Base-by-base conservation (phyloP, 2,888 invertebrate species). In the Euplagia quadripunctaria region DNA sequence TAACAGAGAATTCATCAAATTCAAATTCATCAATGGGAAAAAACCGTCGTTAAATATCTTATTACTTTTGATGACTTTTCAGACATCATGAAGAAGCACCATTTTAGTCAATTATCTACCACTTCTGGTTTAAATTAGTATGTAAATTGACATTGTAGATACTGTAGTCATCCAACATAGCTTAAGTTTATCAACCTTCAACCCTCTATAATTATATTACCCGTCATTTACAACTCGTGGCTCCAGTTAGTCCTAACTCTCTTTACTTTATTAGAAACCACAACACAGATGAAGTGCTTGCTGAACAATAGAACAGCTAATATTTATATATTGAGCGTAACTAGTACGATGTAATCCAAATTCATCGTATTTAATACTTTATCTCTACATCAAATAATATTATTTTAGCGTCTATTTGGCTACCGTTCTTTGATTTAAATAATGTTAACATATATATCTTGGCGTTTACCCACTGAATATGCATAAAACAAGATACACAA, bases 341-440 rank as follows among this genome's bases (percentile, higher is more conserved):
- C 63, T 70, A 52, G 58, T 55, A 55, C 41, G 68, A 74, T 82
- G 75, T 73, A 82, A 77, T 41, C 74, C 63, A 68, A 79, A 72
- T 73, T 79, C 75, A 70, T 77, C 67, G 68, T 70, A 64, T 41
- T 70, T 75, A 72, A 71, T 71, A 16, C 65, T 31, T 65, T 79
- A 70, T 75, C 61, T 64, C 68, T n/a, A 55, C 74, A 70, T 68
- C 66, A 75, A 76, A 77, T 68, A 79, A 75, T 74, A 73, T 75
- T 73, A 69, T 79, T 75, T 82, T 76, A 74, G 64, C 68, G 71
- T 73, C 68, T 66, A 67, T 77, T 72, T 82, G 82, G 81, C 82
- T 82, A 78, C 77, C 75, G 20, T 67, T 79, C 81, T 71, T 80
- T 82, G 87, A 86, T 87, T 86, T 86, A 86, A 77, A 79, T 67